phyloP scores from a whole-genome alignment of 1,140 invertebrate species.

The Ips nitidus region DNA sequence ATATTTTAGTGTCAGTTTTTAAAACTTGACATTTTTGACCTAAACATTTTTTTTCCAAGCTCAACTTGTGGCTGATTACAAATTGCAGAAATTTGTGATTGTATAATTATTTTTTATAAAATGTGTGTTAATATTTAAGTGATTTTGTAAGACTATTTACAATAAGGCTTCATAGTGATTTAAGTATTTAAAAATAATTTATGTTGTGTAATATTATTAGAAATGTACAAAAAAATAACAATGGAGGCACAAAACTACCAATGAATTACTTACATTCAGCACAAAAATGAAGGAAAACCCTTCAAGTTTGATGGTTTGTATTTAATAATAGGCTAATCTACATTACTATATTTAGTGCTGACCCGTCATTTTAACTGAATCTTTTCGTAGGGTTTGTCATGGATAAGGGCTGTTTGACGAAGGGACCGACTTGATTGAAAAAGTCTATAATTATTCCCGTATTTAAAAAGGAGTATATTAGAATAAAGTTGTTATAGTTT shows the following conservation, averaged over 20 bases:
- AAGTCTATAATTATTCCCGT: constrained; percentile 16
- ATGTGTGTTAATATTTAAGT: too few relatives aligned
- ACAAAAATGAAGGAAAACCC: not conserved
- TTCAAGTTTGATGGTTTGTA: constrained; percentile 19
- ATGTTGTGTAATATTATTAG: not conserved
- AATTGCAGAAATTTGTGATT: too few relatives aligned
- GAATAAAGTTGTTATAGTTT: constrained; percentile 31
- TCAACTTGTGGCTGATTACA: too few relatives aligned
- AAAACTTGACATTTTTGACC: not conserved
- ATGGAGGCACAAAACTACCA: not conserved
- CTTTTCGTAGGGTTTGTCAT: constrained; percentile 36
- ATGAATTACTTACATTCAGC: not conserved
- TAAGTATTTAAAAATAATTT: not conserved
- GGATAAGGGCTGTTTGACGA: constrained; percentile 21
- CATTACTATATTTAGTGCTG: constrained; percentile 12
- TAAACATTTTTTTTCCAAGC: not conserved
- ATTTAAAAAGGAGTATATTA: constrained; percentile 28
- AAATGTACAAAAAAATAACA: not conserved
- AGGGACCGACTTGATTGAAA: constrained; percentile 12
- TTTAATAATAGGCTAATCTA: constrained; percentile 9
- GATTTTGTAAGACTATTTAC: not conserved
- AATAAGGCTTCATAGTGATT: not conserved
- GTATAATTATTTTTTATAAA: too few relatives aligned
- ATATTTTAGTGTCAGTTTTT: not conserved
- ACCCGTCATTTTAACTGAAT: constrained; percentile 24